Evolutionary conservation across 2,113 vertebrate genomes (phyloP).

Genomic region (Sinosuthora webbiana): DNA sequence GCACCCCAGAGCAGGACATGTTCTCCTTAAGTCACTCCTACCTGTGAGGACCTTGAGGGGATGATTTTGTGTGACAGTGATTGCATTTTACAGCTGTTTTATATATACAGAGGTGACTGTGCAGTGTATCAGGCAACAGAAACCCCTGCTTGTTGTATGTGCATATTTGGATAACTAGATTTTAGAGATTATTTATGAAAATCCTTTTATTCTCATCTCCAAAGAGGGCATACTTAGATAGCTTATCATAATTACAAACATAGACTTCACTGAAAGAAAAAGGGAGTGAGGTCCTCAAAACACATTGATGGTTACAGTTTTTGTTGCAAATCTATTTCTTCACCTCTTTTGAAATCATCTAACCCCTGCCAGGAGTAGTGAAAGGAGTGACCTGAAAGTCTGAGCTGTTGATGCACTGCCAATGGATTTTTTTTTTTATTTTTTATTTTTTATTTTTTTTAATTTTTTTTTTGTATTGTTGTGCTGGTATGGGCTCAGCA

Average conservation of each 20-base stretch:
- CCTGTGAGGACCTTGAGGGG: not conserved
- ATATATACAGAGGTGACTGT: not conserved
- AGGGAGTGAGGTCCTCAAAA: not conserved
- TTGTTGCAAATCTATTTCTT: not conserved
- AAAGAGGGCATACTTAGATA: not conserved
- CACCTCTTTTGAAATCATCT: not conserved
- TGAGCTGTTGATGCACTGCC: not conserved
- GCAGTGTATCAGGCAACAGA: not conserved
- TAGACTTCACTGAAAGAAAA: not conserved
- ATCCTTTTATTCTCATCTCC: not conserved
- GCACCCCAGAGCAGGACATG: not conserved
- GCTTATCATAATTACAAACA: not conserved
- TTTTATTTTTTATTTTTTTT: no score
- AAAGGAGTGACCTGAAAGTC: not conserved
- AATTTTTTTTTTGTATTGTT: not conserved
- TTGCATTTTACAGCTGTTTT: not conserved
- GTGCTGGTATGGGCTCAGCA: not conserved
- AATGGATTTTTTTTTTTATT: not conserved
- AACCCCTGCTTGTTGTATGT: not conserved
- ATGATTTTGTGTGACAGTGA: not conserved
- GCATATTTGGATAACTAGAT: not conserved
- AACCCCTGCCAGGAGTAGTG: not conserved
- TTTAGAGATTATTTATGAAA: not conserved
- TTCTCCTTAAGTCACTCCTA: not conserved
- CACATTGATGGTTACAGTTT: not conserved